Evolutionary conservation across 2,888 invertebrate genomes (phyloP).

Genomic region (Athalia rosae): DNA sequence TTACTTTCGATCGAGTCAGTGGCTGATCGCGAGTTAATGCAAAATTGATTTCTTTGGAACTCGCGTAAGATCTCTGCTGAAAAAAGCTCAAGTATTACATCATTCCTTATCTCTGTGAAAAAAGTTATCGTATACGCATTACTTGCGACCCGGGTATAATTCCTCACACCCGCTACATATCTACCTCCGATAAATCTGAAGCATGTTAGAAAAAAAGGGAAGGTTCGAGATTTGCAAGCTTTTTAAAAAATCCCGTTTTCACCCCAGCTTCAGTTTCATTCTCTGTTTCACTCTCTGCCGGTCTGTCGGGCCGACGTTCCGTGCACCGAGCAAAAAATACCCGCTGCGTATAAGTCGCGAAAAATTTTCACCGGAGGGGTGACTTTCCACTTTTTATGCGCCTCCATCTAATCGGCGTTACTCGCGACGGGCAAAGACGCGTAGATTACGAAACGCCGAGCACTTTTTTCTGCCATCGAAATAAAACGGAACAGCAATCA

Average conservation of each 20-base stretch:
- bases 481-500: background rate
- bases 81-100: too few species aligned
- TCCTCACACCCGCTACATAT: too few species aligned
- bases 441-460: background rate
- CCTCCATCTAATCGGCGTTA: constrained; percentile 18
- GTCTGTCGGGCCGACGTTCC: background rate
- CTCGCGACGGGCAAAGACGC: background rate
- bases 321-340: background rate
- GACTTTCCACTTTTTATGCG: background rate
- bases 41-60: too few species aligned
- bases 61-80: too few species aligned
- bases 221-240: constrained; percentile 4
- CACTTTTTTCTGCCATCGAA: constrained; percentile 7
- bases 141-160: background rate
- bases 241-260: constrained; percentile 2
- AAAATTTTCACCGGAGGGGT: background rate
- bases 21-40: too few species aligned
- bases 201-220: background rate
- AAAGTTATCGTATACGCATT: background rate
- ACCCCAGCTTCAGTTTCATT: background rate
- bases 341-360: background rate
- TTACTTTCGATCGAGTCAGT: too few species aligned
- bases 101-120: too few species aligned
- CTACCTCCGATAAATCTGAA: background rate
- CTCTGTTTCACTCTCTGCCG: background rate